These are phyloP conservation scores for Tenthredo distinguenda DNA, from an alignment of 2,888 invertebrate genomes.

Conservation along the genomic window DNA sequence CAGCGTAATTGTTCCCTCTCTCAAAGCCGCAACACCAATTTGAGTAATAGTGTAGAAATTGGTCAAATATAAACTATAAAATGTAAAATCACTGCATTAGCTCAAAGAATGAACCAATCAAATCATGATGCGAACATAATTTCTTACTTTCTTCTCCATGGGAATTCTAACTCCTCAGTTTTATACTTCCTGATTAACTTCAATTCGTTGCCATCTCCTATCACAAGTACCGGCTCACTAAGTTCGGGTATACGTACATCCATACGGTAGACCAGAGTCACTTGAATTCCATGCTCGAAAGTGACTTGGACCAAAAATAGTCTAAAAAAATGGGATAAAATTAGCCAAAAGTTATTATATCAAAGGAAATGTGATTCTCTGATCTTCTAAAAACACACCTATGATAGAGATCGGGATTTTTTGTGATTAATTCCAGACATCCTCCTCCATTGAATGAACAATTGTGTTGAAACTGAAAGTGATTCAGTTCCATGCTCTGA, in stretches of 20 bases:
- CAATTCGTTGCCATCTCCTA: slow-evolving; percentile 67
- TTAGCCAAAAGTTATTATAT: background rate
- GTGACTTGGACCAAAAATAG: slow-evolving; percentile 71
- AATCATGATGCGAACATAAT: background rate
- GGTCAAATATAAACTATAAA: slow-evolving; percentile 59
- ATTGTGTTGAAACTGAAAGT: slow-evolving; percentile 66
- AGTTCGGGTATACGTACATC: slow-evolving; percentile 37
- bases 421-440: slow-evolving; percentile 70
- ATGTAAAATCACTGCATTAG: slow-evolving; percentile 15
- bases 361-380: background rate
- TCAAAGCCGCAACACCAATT: slow-evolving; percentile 69
- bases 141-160: slow-evolving; percentile 72
- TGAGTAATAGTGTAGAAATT: slow-evolving; percentile 70
- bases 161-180: slow-evolving; percentile 61
- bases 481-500: slow-evolving; percentile 59
- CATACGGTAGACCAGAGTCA: slow-evolving; percentile 64
- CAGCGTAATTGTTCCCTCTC: slow-evolving; percentile 66
- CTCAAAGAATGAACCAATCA: background rate
- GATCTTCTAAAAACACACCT: slow-evolving; percentile 64
- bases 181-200: slow-evolving; percentile 63
- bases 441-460: slow-evolving; percentile 74
- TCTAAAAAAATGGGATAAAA: slow-evolving; percentile 60
- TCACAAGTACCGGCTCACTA: slow-evolving; percentile 59
- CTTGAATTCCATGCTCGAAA: slow-evolving; percentile 68
- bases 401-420: slow-evolving; percentile 65